Percentiles rank a stretch among this genome's conserved stretches.
phyloP scores from a whole-genome alignment of 53 echinoderm and acorn worm genomes.

The Glandiceps talaboti region DNA sequence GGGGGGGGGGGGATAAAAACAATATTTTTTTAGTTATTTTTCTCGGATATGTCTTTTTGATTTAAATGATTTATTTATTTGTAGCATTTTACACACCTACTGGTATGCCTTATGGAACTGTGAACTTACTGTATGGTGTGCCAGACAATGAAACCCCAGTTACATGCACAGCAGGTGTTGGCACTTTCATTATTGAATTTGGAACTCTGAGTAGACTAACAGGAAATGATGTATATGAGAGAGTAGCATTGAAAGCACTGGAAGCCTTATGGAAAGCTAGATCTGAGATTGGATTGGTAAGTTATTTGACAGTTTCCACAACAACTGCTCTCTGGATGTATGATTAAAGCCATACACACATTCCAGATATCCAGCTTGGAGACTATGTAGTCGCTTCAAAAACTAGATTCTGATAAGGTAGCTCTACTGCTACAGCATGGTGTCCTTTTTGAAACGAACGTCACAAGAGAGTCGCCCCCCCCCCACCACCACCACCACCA shows the following conservation, averaged over 20 bases:
- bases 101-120: conserved; percentile 90
- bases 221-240: conserved; percentile 78
- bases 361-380: too few species aligned
- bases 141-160: conserved; percentile 73
- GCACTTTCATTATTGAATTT: conserved; percentile 87
- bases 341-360: too few species aligned
- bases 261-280: conserved; percentile 57
- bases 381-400: too few species aligned
- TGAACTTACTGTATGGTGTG: conserved; percentile 78
- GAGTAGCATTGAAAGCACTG: conserved; percentile 63
- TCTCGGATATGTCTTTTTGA: too few species aligned
- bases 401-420: too few species aligned
- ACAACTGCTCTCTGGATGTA: too few species aligned
- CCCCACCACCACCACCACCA: too few species aligned
- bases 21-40: too few species aligned
- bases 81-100: conserved; percentile 77
- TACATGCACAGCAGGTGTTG: conserved; percentile 87
- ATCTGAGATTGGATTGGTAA: conserved; percentile 77
- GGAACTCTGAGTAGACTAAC: conserved; percentile 86
- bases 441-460: too few species aligned
- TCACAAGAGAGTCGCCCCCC: too few species aligned
- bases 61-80: conserved; percentile 5
- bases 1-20: too few species aligned
- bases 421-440: too few species aligned
- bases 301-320: background rate